Percentiles rank a stretch among this genome's conserved stretches.
Evolutionary conservation across 1,140 invertebrate genomes (phyloP).

Genomic region (Drosophila tani): DNA sequence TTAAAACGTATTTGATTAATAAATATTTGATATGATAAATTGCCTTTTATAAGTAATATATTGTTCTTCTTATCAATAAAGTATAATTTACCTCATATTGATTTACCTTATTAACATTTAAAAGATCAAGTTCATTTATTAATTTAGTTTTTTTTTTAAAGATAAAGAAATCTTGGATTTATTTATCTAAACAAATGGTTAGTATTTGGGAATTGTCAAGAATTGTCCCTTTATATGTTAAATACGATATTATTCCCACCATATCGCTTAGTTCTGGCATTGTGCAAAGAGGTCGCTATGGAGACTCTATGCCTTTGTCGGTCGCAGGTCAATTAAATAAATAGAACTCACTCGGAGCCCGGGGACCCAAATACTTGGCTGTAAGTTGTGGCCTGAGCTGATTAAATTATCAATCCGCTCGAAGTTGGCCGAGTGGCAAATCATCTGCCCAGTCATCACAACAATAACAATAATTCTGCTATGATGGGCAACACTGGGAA

Average conservation of each 20-base stretch:
- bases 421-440: slow-evolving; percentile 66
- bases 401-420: slow-evolving; percentile 70
- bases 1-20: neutral
- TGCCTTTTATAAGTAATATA: neutral
- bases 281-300: slow-evolving; percentile 7
- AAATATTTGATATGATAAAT: neutral
- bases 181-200: too few species aligned
- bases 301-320: slow-evolving; percentile 32
- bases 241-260: neutral
- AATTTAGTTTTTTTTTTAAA: too few species aligned
- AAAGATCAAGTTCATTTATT: too few species aligned
- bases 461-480: slow-evolving; percentile 65
- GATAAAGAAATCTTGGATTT: too few species aligned
- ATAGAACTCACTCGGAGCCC: slow-evolving; percentile 38
- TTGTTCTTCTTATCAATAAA: too few species aligned
- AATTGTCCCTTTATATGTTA: neutral
- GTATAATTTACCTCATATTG: too few species aligned
- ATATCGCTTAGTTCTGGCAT: neutral
- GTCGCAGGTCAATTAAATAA: slow-evolving; percentile 71
- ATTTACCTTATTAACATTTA: too few species aligned
- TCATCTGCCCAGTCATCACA: slow-evolving; percentile 70
- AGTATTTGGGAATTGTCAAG: too few species aligned
- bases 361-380: slow-evolving; percentile 22
- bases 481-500: slow-evolving; percentile 14
- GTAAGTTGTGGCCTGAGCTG: slow-evolving; percentile 47